Evolutionary conservation across 2,888 invertebrate genomes (phyloP), one percentile per base, ranked within the genome.

Genomic region (Drosophila putrida): DNA sequence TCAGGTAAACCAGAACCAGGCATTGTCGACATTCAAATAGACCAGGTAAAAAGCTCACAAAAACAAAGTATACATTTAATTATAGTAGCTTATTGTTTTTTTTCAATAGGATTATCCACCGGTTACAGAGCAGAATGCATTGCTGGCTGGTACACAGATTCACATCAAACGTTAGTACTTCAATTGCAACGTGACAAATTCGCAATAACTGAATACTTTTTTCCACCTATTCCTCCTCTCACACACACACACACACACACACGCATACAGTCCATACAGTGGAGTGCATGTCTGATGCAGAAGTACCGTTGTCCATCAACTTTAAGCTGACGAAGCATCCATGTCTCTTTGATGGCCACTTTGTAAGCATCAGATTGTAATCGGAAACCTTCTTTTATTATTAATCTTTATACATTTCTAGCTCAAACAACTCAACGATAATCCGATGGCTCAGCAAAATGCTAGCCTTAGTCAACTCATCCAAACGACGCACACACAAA

Each of bases 121-220:
- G 4, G 87, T 82, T 28, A 67, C 79, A 33, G 90, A 91, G 53
- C 89, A 90, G 73, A 94, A 96, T 93, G 94, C 94, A 58, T 92
- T 97, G 81, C 95, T 95, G 92, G 95, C 95, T 89, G 94, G 94
- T 71, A 95, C 96, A 1, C 94, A 95, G 91, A 94, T 97, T 63
- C 95, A 94, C 90, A 94, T 96, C 57, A 93, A 94, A 92, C 93
- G 96, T 96, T 93, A 94, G 95, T 87, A 73, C 10, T 15, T 9
- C 6, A 41, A 57, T 41, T 70, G 50, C 55, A 62, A 78, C 61
- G 65, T 71, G 60, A 65, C 63, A 54, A 75, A 82, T 67, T 57
- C 41, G 28, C 49, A 53, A 36, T 50, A 75, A 76, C 69, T 65
- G 47, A 44, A 64, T 61, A 74, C 25, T 60, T 50, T 57, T 47